Evolutionary conservation across 2,888 invertebrate species (phyloP).

Genomic region (Embidobia sp.): DNA sequence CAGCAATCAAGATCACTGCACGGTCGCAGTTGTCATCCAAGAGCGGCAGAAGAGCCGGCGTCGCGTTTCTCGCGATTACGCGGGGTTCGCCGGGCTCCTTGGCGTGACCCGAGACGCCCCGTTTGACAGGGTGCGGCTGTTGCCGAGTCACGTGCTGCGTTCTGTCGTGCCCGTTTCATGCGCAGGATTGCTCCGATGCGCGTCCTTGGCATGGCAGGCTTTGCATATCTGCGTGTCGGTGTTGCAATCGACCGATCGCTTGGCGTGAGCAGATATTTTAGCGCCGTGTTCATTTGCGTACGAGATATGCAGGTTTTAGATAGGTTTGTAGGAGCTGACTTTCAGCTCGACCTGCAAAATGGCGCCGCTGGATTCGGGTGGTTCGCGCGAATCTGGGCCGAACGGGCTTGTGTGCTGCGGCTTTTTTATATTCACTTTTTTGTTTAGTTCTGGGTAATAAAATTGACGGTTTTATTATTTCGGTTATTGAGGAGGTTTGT

Average conservation of each 20-base stretch:
- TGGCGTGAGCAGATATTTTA: slow-evolving; percentile 25
- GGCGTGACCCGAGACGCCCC: slow-evolving; percentile 68
- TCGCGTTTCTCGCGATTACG: slow-evolving; percentile 76
- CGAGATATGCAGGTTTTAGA: background rate
- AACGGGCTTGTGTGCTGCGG: no score
- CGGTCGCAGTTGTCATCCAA: slow-evolving; percentile 76
- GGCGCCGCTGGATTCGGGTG: no score
- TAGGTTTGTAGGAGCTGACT: no score
- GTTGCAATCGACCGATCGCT: slow-evolving; percentile 33
- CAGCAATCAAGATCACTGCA: no score
- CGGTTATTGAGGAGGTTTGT: no score
- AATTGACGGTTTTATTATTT: no score
- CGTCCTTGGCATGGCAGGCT: slow-evolving; percentile 20
- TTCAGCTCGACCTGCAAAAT: no score
- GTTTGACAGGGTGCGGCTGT: slow-evolving; percentile 35
- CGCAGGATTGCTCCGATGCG: slow-evolving; percentile 26
- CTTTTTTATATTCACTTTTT: no score
- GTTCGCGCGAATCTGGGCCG: no score
- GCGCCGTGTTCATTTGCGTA: slow-evolving; percentile 33
- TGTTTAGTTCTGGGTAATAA: no score
- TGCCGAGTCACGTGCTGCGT: slow-evolving; percentile 43
- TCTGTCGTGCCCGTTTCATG: slow-evolving; percentile 29
- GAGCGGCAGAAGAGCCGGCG: no score
- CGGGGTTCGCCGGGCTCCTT: slow-evolving; percentile 62
- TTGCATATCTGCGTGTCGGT: slow-evolving; percentile 17